A percentile compares a stretch with the other conserved stretches of the same genome.
These are phyloP conservation scores for Anolis sagrei DNA, from an alignment of 2,113 vertebrate genomes.

Conservation along the genomic window DNA sequence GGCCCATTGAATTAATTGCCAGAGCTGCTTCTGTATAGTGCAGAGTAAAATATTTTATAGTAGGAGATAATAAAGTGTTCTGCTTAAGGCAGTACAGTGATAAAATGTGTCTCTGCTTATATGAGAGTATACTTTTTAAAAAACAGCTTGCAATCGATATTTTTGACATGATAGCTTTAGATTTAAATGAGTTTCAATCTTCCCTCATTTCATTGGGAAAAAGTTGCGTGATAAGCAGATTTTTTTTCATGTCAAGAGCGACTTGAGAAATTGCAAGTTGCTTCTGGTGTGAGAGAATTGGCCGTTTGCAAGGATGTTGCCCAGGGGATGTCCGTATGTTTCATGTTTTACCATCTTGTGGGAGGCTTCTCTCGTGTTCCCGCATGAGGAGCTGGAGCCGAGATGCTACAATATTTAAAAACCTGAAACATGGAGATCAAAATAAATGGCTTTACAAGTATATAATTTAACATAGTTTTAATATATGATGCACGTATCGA, in stretches of 20 bases:
- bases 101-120: not conserved
- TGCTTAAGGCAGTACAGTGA: not conserved
- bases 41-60: not conserved
- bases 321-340: too few species aligned
- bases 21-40: not conserved
- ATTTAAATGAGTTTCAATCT: not conserved
- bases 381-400: too few species aligned
- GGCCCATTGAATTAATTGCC: too few species aligned
- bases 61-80: conserved; percentile 6
- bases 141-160: not conserved
- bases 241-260: too few species aligned
- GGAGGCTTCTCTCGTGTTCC: too few species aligned
- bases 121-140: not conserved
- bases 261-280: too few species aligned
- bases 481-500: too few species aligned
- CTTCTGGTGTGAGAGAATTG: too few species aligned
- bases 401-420: not conserved
- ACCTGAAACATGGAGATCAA: not conserved
- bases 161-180: conserved; percentile 1
- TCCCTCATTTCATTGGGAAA: not conserved
- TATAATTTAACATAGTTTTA: too few species aligned
- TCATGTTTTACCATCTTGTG: too few species aligned
- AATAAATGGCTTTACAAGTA: not conserved
- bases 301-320: too few species aligned
- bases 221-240: not conserved